A percentile compares a stretch with the other conserved stretches of the same genome.
Evolutionary conservation across 1,140 invertebrate genomes (phyloP).

Genomic region (Ceratosolen solmsi): DNA sequence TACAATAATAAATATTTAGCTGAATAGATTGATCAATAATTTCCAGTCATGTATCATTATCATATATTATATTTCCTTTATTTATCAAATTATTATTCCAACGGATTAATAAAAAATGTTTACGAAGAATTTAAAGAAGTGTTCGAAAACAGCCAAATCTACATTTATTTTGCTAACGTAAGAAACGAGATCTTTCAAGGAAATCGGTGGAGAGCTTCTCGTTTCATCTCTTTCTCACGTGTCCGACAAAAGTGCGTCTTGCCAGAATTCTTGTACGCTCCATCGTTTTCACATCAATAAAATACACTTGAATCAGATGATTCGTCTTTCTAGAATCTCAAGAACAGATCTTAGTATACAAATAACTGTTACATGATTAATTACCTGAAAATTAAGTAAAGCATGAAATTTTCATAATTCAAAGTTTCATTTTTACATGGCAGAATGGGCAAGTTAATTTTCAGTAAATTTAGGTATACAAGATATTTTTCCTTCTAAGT

Average conservation of each 20-base stretch:
- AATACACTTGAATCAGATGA: constrained; percentile 11
- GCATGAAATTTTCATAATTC: neutral
- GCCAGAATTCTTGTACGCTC: neutral
- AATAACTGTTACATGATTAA: neutral
- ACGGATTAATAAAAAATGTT: neutral
- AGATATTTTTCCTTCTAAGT: neutral
- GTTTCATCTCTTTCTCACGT: constrained; percentile 28
- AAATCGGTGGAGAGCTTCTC: constrained; percentile 18
- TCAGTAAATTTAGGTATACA: neutral
- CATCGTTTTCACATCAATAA: neutral
- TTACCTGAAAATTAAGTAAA: neutral
- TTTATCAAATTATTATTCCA: neutral
- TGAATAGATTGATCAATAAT: too few species aligned
- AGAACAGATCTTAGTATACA: neutral
- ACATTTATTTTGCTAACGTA: constrained; percentile 29
- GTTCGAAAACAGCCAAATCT: constrained; percentile 19
- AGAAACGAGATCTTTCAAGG: constrained; percentile 30
- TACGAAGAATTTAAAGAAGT: constrained; percentile 24
- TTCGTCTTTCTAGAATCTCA: neutral
- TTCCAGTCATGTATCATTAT: too few species aligned
- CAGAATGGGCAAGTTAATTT: neutral
- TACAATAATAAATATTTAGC: neutral
- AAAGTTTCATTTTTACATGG: neutral
- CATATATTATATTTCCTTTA: too few species aligned
- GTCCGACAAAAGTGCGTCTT: constrained; percentile 26